These are phyloP conservation scores for Epinotia ramella DNA, from an alignment of 2,888 invertebrate species.

Conservation along the genomic window DNA sequence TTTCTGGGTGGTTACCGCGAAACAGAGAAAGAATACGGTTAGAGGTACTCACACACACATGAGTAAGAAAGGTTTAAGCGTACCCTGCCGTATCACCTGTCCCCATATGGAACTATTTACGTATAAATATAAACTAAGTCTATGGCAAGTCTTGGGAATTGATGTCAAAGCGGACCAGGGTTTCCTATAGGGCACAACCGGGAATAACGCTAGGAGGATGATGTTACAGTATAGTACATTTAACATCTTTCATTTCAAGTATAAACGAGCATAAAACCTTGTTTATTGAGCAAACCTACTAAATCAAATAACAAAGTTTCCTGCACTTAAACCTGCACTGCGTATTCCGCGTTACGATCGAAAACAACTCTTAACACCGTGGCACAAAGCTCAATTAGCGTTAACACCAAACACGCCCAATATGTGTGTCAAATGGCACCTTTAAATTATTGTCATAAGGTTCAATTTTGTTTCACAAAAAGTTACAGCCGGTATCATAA, in stretches of 20 bases:
- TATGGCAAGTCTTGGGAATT: too few relatives aligned
- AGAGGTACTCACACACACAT: too few relatives aligned
- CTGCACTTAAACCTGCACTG: slow-evolving; percentile 34
- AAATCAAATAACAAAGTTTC: slow-evolving; percentile 37
- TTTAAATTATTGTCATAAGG: slow-evolving; percentile 3
- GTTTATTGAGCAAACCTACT: slow-evolving; percentile 5
- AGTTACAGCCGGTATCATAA: slow-evolving; percentile 30
- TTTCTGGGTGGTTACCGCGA: neutral
- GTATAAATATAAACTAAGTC: too few relatives aligned
- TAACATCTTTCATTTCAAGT: neutral
- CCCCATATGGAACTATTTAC: too few relatives aligned
- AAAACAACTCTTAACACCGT: slow-evolving; percentile 14
- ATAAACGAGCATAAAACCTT: neutral
- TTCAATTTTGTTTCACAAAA: neutral
- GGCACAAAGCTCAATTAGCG: neutral
- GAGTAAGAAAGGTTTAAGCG: too few relatives aligned
- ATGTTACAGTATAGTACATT: neutral
- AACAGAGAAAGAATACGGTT: too few relatives aligned
- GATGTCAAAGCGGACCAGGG: too few relatives aligned
- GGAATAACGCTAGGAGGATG: too few relatives aligned
- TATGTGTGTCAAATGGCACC: neutral
- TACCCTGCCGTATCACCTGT: too few relatives aligned
- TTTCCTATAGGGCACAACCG: too few relatives aligned
- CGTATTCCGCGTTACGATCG: slow-evolving; percentile 5
- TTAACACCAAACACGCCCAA: neutral